A percentile compares a stretch with the other conserved stretches of the same genome.
Conservation (phyloP, 2,888 invertebrate genomes). For the Cynaeus angustus region DNA sequence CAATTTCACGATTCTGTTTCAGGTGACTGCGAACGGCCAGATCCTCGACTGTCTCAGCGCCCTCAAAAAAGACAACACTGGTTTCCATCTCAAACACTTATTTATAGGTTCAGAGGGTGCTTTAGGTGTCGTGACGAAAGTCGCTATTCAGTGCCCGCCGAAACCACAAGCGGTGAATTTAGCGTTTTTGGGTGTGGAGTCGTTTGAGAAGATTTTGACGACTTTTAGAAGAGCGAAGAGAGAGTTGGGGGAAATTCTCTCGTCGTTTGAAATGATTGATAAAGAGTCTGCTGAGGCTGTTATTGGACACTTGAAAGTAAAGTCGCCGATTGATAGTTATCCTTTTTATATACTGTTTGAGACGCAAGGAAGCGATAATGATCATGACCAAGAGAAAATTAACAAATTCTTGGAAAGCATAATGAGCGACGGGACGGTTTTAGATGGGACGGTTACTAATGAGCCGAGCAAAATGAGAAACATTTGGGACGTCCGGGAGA, state of each 20-base stretch:
- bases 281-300: constrained; percentile 80
- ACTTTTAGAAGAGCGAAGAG: constrained; percentile 84
- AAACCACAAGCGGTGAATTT: constrained; percentile 87
- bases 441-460: constrained; percentile 90
- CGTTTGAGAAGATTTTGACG: constrained; percentile 85
- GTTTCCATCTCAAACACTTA: constrained; percentile 96
- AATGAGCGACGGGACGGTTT: constrained; percentile 81
- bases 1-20: constrained; percentile 43
- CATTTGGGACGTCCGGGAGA: constrained; percentile 92
- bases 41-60: constrained; percentile 89
- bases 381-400: constrained; percentile 93
- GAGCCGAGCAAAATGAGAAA: constrained; percentile 88
- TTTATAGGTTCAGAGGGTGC: constrained; percentile 99
- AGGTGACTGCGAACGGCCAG: constrained; percentile 90
- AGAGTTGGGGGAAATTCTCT: constrained; percentile 90
- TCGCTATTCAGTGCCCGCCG: constrained; percentile 92
- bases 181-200: constrained; percentile 89
- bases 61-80: constrained; percentile 97
- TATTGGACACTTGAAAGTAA: constrained; percentile 76
- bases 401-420: constrained; percentile 83
- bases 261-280: constrained; percentile 97
- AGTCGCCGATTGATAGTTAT: constrained; percentile 76
- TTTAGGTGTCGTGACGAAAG: constrained; percentile 93
- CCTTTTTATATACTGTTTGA: constrained; percentile 92
- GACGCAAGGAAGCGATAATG: constrained; percentile 88